Conservation (phyloP, 2,888 invertebrate genomes). For the Coecobrya sp. region DNA sequence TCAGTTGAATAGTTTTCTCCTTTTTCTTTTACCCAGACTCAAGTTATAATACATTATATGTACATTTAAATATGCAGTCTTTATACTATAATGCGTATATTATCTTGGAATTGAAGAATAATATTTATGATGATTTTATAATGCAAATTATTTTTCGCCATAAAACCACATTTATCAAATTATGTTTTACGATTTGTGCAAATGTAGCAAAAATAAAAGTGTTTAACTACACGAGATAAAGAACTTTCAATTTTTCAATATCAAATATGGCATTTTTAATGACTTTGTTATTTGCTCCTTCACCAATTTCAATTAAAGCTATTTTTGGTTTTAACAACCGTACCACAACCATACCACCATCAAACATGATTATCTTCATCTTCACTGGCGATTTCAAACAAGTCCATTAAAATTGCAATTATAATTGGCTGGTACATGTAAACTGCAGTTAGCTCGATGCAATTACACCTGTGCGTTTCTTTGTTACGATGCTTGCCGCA, state of each 20-base stretch:
- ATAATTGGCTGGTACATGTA: neutral
- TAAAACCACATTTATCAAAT: constrained; percentile 36
- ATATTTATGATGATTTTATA: constrained; percentile 13
- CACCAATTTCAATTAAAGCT: constrained; percentile 32
- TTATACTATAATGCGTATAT: constrained; percentile 11
- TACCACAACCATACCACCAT: neutral
- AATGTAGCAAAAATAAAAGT: neutral
- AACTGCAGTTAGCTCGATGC: neutral
- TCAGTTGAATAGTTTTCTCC: constrained; percentile 39
- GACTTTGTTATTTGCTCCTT: neutral
- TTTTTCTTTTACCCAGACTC: neutral
- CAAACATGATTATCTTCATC: constrained; percentile 1
- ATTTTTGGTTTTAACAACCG: constrained; percentile 27
- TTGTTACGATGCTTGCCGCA: neutral
- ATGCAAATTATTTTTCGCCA: constrained; percentile 52
- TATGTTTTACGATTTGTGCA: neutral
- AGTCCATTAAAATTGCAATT: constrained; percentile 26
- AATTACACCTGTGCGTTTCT: neutral
- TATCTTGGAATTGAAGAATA: neutral
- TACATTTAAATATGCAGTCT: neutral
- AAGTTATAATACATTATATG: neutral
- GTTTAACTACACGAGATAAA: neutral
- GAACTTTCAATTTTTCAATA: constrained; percentile 17
- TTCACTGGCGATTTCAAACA: neutral
- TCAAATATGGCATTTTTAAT: constrained; percentile 34